Base-by-base conservation (phyloP, 2,888 invertebrate genomes). In the Torymus aiolomorphi region DNA sequence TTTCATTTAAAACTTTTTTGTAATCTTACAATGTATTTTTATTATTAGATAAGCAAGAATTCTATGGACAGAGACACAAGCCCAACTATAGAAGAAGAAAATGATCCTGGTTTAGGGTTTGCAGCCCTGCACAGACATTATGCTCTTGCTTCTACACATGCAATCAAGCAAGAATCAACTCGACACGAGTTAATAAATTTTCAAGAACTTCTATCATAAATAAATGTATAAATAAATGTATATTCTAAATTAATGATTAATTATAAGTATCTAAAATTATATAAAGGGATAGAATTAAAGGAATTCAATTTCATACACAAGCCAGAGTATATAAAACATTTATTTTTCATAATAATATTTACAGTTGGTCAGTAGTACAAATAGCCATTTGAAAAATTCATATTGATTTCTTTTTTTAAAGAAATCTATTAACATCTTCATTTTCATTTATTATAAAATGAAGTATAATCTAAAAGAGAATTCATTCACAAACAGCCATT, bases 31-130 rank as follows among this genome's bases (percentile, higher is more conserved):
- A 69, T 74, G 65, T 20, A 20, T 20, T 78, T 80, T 63, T 78
- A 74, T 78, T 80, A 61, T 56, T 82, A 89, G 89, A 89, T 89
- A 31, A 88, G 87, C 73, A 90, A 89, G 80, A 88, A 84, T 85
- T 86, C 87, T 75, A 74, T 81, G 1, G 89, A 89, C 24, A 85
- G 83, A 73, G 87, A 86, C 51, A 63, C 84, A 0, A 88, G 85
- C 80, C 86, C 87, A 13, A 80, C 85, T 72, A 83, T 84, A 72
- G 87, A 90, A 79, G 93, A 93, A 84, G 93, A 93, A 85, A 91
- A 90, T 83, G 94, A 94, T 88, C 93, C 95, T 1, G 93, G 94
- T 1, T 91, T 95, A 56, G 94, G 92, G 86, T 95, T 93, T 87
- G 93, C 94, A 24, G 93, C 94, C 67, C 90, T 95, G 62, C 94